Evolutionary conservation across 2,888 invertebrate species (phyloP), one percentile per base, ranked within the genome.

Genomic region (Synanthedon vespiformis): DNA sequence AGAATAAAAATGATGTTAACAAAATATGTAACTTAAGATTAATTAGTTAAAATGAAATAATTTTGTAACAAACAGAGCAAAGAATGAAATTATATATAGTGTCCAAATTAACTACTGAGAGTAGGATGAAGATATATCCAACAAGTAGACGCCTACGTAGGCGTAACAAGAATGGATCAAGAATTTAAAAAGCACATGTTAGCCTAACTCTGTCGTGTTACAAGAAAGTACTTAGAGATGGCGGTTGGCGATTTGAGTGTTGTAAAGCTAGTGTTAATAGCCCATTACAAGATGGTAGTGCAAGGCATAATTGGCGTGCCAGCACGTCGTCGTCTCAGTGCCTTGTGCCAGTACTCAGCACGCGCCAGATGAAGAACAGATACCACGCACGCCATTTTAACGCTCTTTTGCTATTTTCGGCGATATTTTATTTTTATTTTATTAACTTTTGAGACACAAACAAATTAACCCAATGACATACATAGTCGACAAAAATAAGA

Each of bases 181-280:
- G 34, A 34, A 34, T 10, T 6, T 10, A 34, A 34, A 10, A 34
- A 34, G 6, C 34, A 34, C 34, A 34, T 34, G 34, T 34, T 34
- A 34, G 34, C 34, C 10, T 2, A 34, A 34, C 10, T 34, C 34
- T 10, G 34, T 34, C 34, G 34, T 34, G 34, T 34, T 34, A 34
- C 34, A 34, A 34, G 44, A 44, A 13, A 44, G 10, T 44, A n/a
- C n/a, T n/a, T n/a, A 67, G 68, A 74, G 78, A 77, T 80, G 72
- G 68, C 65, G 66, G 72, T 70, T 66, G 69, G 68, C 72, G 75
- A 78, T 77, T 74, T 67, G 51, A 41, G 44, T 54, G 53, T 60
- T 62, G 63, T 63, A 56, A 61, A 64, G 64, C 76, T 77, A 77
- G 84, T 82, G 85, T 82, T 83, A 86, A 86, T 82, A 75, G 82